A percentile compares a stretch with the other conserved stretches of the same genome.
Conservation (phyloP, 2,113 vertebrate species). For the Machaerirhynchus nigripectus region DNA sequence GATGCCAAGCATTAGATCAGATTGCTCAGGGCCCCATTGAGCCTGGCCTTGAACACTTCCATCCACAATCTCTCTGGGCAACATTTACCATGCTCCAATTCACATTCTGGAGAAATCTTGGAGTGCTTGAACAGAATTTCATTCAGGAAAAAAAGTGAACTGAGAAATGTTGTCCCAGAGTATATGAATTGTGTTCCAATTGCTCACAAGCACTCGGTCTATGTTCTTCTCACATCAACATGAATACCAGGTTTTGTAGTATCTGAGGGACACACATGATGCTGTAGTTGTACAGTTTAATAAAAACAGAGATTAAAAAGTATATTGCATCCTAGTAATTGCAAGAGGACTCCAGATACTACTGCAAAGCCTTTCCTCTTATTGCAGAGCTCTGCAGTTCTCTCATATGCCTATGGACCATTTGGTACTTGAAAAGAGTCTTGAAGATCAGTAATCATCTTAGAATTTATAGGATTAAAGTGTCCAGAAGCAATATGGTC, state of each 20-base stretch:
- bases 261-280: neutral
- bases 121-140: neutral
- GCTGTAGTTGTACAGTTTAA: neutral
- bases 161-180: neutral
- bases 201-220: neutral
- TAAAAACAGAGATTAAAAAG: neutral
- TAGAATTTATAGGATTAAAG: neutral
- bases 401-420: neutral
- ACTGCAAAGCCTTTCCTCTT: neutral
- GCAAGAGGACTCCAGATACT: neutral
- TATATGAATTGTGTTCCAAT: neutral
- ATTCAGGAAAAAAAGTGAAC: neutral
- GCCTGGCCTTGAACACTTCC: neutral
- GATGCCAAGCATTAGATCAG: neutral
- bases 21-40: neutral
- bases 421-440: accelerated
- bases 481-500: neutral
- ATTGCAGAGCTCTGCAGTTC: neutral
- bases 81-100: neutral
- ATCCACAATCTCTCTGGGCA: neutral
- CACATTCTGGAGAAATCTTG: neutral
- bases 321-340: neutral
- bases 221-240: neutral
- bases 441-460: neutral
- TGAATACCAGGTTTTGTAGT: neutral